Conservation (phyloP, 1,140 invertebrate genomes). For the Pseudomyrmex cubaensis region DNA sequence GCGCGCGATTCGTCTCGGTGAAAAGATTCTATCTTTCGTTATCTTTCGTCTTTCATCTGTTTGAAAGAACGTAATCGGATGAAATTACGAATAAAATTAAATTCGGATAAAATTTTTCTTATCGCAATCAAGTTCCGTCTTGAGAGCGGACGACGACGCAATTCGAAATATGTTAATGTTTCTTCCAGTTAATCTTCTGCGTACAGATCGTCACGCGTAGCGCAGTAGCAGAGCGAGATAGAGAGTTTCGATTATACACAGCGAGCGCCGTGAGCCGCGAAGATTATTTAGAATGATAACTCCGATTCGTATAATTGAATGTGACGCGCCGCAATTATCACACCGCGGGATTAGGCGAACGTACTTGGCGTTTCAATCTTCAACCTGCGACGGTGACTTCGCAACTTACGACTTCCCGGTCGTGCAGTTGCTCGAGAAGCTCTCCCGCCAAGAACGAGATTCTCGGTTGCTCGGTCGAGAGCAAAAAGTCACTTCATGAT, state of each 20-base stretch:
- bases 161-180: neutral
- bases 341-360: conserved; percentile 42
- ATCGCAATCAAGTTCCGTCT: neutral
- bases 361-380: conserved; percentile 46
- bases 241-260: conserved; percentile 7
- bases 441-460: conserved; percentile 40
- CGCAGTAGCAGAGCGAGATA: conserved; percentile 10
- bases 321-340: conserved; percentile 47
- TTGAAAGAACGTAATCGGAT: too few relatives aligned
- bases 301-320: conserved; percentile 53
- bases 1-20: too few relatives aligned
- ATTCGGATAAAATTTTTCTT: too few relatives aligned
- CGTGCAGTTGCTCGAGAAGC: conserved; percentile 25
- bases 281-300: conserved; percentile 58
- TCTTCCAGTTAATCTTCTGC: neutral
- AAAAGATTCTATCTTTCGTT: neutral
- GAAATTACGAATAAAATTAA: too few relatives aligned
- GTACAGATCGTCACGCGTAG: neutral
- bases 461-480: conserved; percentile 12
- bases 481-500: conserved; percentile 35
- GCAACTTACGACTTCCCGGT: conserved; percentile 48
- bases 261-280: neutral
- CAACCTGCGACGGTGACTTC: conserved; percentile 55
- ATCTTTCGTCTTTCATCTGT: neutral
- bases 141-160: neutral